phyloP scores from a whole-genome alignment of 2,797 vertebrate genomes.

The Pantherophis vulpinus region DNA sequence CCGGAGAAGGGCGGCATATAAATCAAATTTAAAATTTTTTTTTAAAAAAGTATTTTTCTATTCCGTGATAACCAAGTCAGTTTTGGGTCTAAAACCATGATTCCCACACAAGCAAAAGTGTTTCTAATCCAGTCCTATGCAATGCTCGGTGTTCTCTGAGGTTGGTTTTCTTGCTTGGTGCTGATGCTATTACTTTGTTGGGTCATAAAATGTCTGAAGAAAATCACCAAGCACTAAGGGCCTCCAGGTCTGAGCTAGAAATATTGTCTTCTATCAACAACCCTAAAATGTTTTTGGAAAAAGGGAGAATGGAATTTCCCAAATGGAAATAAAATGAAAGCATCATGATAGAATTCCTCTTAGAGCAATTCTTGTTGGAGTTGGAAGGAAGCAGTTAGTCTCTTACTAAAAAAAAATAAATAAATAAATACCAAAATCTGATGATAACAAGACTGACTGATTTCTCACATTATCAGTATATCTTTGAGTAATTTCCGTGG shows the following conservation, averaged over 20 bases:
- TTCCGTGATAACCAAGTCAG: not conserved
- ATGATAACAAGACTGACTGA: not conserved
- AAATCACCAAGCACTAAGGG: not conserved
- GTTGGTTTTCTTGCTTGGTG: not conserved
- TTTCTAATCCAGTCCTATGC: not conserved
- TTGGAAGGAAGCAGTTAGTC: not conserved
- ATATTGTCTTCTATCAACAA: not conserved
- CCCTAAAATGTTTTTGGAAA: not conserved
- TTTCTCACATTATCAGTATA: not conserved
- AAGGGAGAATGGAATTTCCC: not conserved
- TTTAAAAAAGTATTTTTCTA: not conserved
- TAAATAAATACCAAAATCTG: not conserved
- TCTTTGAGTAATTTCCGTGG: not conserved
- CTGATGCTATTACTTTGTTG: not conserved
- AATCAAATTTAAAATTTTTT: too few species aligned
- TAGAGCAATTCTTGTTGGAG: too few species aligned
- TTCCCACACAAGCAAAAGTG: not conserved
- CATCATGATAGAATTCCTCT: not conserved
- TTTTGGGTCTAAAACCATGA: not conserved
- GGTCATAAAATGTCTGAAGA: not conserved
- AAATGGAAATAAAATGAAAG: not conserved
- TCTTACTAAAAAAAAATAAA: not conserved
- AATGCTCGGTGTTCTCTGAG: not conserved
- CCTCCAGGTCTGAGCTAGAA: too few species aligned
- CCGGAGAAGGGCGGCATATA: too few species aligned